Percentiles rank a stretch among this genome's conserved stretches.
These are phyloP conservation scores for Cremastobaeus sp. DNA, from an alignment of 2,888 invertebrate species.

Conservation along the genomic window DNA sequence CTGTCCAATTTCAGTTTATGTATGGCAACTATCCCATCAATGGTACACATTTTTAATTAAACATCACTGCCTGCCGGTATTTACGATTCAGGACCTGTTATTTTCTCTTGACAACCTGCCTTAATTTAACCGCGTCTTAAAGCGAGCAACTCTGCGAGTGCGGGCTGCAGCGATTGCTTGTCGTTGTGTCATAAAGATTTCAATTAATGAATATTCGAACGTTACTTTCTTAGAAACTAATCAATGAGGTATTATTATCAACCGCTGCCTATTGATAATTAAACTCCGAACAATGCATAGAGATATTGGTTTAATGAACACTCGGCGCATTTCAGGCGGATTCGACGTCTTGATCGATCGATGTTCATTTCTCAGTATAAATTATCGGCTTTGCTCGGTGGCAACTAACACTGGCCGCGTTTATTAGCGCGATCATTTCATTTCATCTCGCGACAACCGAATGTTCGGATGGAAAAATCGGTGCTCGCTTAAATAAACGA, in stretches of 20 bases:
- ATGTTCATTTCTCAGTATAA: slow-evolving; percentile 15
- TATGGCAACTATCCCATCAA: too few relatives aligned
- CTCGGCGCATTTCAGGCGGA: slow-evolving; percentile 14
- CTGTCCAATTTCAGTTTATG: neutral
- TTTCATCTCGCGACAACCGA: too few relatives aligned
- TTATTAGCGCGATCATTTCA: too few relatives aligned
- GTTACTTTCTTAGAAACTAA: slow-evolving; percentile 17
- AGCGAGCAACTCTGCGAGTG: neutral
- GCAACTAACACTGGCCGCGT: too few relatives aligned
- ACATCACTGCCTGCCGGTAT: too few relatives aligned
- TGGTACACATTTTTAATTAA: too few relatives aligned
- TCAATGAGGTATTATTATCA: slow-evolving; percentile 23
- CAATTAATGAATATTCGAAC: slow-evolving; percentile 5
- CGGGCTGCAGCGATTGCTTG: neutral
- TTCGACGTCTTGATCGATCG: slow-evolving; percentile 24
- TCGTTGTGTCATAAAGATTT: neutral
- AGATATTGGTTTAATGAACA: slow-evolving; percentile 33
- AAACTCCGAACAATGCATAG: slow-evolving; percentile 17
- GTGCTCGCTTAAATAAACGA: too few relatives aligned
- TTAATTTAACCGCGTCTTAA: too few relatives aligned
- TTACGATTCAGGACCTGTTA: too few relatives aligned
- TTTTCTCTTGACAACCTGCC: too few relatives aligned
- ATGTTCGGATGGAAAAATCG: too few relatives aligned
- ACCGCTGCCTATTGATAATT: slow-evolving; percentile 19
- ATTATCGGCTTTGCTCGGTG: slow-evolving; percentile 13